These are phyloP conservation scores for Brotula barbata DNA, from an alignment of 2,797 vertebrate genomes.

Conservation along the genomic window DNA sequence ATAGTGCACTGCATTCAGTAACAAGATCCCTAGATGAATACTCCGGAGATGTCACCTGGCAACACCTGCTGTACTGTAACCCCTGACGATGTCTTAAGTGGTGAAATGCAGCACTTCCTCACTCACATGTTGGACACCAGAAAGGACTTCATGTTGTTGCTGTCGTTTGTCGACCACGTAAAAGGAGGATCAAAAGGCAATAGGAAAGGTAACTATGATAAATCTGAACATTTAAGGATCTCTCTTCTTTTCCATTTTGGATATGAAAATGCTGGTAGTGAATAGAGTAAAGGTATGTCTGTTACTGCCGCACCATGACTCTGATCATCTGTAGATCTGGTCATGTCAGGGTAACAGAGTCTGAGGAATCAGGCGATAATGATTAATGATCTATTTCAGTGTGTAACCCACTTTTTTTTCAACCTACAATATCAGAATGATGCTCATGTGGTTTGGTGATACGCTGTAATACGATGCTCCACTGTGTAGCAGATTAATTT, in stretches of 20 bases:
- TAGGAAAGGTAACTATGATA: slow-evolving; percentile 16
- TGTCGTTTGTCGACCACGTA: slow-evolving; percentile 1
- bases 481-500: background rate
- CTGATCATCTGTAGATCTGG: too few species aligned
- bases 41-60: slow-evolving; percentile 47
- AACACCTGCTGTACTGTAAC: slow-evolving; percentile 29
- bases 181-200: slow-evolving; percentile 4
- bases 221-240: background rate
- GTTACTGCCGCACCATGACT: too few species aligned
- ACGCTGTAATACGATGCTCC: background rate
- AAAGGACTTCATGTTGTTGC: slow-evolving; percentile 4
- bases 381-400: background rate
- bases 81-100: slow-evolving; percentile 7
- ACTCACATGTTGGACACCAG: background rate
- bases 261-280: background rate
- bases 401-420: background rate
- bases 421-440: background rate
- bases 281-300: background rate
- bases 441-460: background rate
- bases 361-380: background rate
- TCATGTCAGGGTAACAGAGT: too few species aligned
- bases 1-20: slow-evolving; percentile 21
- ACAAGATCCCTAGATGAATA: slow-evolving; percentile 47
- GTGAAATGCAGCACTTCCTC: slow-evolving; percentile 14
- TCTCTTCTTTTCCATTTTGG: background rate